A percentile compares a stretch with the other conserved stretches of the same genome.
Evolutionary conservation across 2,113 vertebrate genomes (phyloP).

Genomic region (Chaetura pelagica): DNA sequence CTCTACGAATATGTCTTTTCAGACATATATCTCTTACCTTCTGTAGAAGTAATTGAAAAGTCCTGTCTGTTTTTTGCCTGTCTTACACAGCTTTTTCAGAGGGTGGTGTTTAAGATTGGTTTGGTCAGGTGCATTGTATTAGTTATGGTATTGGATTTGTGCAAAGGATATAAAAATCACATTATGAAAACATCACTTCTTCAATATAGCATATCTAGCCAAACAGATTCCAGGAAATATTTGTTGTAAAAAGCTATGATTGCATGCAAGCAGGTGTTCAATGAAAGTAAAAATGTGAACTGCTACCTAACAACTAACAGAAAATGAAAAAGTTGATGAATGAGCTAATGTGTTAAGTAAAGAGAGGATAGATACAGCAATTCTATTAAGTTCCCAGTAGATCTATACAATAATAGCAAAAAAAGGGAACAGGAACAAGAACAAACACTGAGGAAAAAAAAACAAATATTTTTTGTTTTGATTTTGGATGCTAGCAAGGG

Average conservation of each 20-base stretch:
- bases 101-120: not conserved
- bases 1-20: not conserved
- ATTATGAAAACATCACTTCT: not conserved
- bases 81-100: not conserved
- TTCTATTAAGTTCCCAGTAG: not conserved
- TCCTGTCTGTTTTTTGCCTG: not conserved
- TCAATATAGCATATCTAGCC: not conserved
- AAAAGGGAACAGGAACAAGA: not conserved
- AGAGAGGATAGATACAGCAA: not conserved
- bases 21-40: not conserved
- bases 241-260: not conserved
- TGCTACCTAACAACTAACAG: not conserved
- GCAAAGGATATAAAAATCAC: not conserved
- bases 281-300: not conserved
- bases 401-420: not conserved
- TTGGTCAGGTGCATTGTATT: not conserved
- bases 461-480: too few relatives aligned
- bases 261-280: not conserved
- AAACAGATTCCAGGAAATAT: not conserved
- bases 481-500: not conserved
- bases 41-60: not conserved
- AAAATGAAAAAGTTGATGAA: constrained; percentile 22
- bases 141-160: not conserved
- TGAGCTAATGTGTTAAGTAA: not conserved
- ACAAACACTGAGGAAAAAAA: not conserved